Evolutionary conservation across 2,797 vertebrate genomes (phyloP), one percentile per base, ranked within the genome.

Genomic region (Sebastes taczanowskii): DNA sequence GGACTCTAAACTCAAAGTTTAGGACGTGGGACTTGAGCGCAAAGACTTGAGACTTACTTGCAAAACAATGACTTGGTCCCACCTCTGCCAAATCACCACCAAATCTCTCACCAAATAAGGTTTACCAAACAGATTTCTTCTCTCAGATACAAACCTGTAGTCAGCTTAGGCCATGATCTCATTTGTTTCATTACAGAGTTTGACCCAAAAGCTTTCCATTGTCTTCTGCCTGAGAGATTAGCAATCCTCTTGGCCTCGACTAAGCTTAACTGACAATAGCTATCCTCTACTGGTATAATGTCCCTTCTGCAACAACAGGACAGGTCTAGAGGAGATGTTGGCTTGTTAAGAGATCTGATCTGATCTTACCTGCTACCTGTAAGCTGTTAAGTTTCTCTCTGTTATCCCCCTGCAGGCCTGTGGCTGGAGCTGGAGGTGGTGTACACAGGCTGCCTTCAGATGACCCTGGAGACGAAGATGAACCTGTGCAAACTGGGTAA

Each of bases 401-500:
- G 23, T 53, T 60, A 9, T 71, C 74, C 14, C 66, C 32, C 84
- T 34, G 34, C 34, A 98, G 97, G 97, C 59, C 91, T 98, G 84
- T 98, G 97, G 97, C 90, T 98, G 83, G 96, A 97, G 89, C 82
- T 97, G 94, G 97, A 97, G 78, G 79, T 98, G 84, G 80, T 94
- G 75, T 98, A 98, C 93, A 96, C 94, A 1, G 97, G 97, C 66
- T 95, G 95, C 2, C 92, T 98, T 81, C 96, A 97, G 93, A 97
- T 98, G 96, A 97, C 96, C 0, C 95, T 98, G 6, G 95, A 97
- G 91, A 98, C 97, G 0, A 98, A 98, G 90, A 97, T 98, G 96
- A 97, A 97, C 91, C 93, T 98, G 85, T 96, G 94, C 85, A 98
- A 96, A 74, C 93, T 98, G 76, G 96, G 97, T 46, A 96, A 95